Evolutionary conservation across 37 sponge, comb jelly and placozoan species (phyloP).

Genomic region (Oopsacas minuta): DNA sequence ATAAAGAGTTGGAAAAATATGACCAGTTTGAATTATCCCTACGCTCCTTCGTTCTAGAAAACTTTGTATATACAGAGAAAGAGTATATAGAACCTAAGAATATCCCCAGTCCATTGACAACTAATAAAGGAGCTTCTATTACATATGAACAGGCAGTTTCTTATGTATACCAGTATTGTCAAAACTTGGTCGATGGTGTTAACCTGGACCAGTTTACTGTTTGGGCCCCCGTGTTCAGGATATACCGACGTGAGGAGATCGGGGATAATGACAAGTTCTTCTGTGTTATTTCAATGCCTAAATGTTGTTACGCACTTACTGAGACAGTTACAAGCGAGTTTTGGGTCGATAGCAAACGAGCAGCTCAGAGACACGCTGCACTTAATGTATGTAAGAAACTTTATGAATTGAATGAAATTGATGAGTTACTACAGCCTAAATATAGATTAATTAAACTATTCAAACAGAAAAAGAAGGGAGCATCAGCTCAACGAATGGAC

Average conservation of each 20-base stretch:
- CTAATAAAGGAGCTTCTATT: background rate
- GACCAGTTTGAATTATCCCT: background rate
- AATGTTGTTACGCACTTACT: background rate
- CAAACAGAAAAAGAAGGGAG: background rate
- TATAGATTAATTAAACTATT: background rate
- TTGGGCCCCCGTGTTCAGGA: background rate
- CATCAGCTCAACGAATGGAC: background rate
- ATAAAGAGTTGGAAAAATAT: background rate
- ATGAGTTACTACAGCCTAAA: background rate
- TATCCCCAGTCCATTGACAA: background rate
- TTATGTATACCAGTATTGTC: background rate
- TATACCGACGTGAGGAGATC: background rate
- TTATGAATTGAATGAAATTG: background rate
- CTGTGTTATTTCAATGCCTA: slow-evolving; percentile 7
- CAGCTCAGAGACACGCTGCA: background rate
- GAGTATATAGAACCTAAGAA: background rate
- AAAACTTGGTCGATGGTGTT: background rate
- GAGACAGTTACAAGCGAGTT: background rate
- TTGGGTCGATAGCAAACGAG: background rate
- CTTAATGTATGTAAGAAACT: background rate
- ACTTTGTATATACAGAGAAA: background rate
- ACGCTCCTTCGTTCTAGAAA: background rate
- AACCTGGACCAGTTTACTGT: background rate
- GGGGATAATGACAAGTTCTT: background rate
- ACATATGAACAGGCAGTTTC: background rate